Conservation (phyloP, 2,888 invertebrate genomes). For the Cantharis lateralis region DNA sequence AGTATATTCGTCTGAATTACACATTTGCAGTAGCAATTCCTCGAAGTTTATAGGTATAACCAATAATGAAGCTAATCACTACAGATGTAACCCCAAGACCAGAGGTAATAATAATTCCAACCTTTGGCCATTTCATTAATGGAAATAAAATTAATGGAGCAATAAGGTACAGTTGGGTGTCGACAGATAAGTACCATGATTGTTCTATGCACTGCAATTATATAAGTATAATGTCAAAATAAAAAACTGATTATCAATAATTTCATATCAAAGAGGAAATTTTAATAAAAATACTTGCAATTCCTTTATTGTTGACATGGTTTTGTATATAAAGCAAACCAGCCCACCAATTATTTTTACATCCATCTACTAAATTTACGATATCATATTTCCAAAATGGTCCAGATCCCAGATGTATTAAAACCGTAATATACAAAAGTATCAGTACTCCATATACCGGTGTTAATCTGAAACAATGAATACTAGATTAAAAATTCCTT, state of each 20-base stretch:
- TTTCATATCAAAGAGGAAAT: too few species aligned
- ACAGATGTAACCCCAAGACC: background rate
- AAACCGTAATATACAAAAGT: slow-evolving; percentile 54
- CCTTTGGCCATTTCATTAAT: background rate
- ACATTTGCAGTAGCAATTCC: background rate
- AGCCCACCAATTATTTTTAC: background rate
- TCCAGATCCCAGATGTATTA: slow-evolving; percentile 57
- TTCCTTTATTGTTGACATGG: background rate
- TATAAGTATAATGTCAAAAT: too few species aligned
- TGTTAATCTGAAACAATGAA: slow-evolving; percentile 53
- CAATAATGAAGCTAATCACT: background rate
- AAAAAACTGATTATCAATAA: too few species aligned
- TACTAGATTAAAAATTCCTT: too few species aligned
- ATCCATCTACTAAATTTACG: background rate
- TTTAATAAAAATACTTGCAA: background rate
- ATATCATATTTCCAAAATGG: slow-evolving; percentile 39
- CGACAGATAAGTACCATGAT: background rate
- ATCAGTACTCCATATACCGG: slow-evolving; percentile 58
- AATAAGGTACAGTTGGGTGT: background rate
- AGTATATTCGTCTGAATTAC: background rate
- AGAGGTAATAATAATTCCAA: background rate
- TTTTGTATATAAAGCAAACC: background rate
- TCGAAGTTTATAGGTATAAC: background rate
- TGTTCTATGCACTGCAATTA: background rate
- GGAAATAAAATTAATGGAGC: background rate